Percentiles rank a stretch among this genome's conserved stretches.
phyloP scores from a whole-genome alignment of 2,888 invertebrate species.

The Diplazon laetatorius region DNA sequence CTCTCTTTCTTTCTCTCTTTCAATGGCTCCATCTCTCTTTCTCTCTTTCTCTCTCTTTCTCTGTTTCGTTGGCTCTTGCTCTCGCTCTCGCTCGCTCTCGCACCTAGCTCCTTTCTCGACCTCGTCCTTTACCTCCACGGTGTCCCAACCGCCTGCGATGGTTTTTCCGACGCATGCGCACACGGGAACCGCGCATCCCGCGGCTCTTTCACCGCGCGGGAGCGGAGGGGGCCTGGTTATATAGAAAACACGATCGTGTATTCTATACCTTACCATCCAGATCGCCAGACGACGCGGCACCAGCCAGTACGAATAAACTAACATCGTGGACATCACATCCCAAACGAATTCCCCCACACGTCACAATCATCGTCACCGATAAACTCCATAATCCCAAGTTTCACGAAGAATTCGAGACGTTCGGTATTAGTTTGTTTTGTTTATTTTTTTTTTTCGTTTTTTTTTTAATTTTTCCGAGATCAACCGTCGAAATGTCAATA shows the following conservation, averaged over 20 bases:
- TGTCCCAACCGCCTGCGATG: conserved; percentile 28
- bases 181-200: conserved; percentile 71
- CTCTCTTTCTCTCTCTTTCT: conserved; percentile 25
- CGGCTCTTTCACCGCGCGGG: conserved; percentile 46
- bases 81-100: conserved; percentile 20
- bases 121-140: conserved; percentile 47
- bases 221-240: too few species aligned
- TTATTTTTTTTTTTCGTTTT: too few species aligned
- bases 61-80: conserved; percentile 4
- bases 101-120: conserved; percentile 1
- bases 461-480: not conserved
- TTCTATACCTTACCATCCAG: conserved; percentile 59
- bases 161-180: conserved; percentile 75
- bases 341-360: too few species aligned
- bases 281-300: conserved; percentile 69
- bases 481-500: not conserved
- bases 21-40: conserved; percentile 23
- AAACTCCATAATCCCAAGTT: too few species aligned
- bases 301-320: conserved; percentile 53
- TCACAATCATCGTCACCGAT: not conserved
- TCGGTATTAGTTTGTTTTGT: too few species aligned
- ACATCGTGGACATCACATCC: conserved; percentile 26
- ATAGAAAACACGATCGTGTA: conserved; percentile 48
- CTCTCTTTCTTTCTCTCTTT: conserved; percentile 6
- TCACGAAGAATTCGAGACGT: too few species aligned